Conservation (phyloP, 2,113 vertebrate species). For the Gambusia affinis region DNA sequence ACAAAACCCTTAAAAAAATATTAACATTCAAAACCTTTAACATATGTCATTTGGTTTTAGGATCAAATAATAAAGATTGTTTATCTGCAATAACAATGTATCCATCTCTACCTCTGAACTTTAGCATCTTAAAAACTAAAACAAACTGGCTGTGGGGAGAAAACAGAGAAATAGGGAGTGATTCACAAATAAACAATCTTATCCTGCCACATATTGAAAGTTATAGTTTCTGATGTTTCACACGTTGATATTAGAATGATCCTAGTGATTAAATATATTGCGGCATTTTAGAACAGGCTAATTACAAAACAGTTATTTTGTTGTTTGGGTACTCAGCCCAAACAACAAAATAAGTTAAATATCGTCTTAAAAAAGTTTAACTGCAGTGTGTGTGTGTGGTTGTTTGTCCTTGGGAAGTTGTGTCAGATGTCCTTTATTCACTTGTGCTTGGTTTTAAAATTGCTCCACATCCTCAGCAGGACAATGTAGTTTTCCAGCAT, state of each 20-base stretch:
- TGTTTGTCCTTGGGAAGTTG: neutral
- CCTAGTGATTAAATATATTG: neutral
- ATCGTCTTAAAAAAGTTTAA: no score
- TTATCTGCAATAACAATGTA: no score
- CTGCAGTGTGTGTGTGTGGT: neutral
- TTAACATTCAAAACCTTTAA: neutral
- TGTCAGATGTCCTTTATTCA: neutral
- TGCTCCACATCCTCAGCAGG: neutral
- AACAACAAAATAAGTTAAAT: neutral
- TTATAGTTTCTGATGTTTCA: neutral
- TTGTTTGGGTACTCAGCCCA: neutral
- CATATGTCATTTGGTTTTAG: neutral
- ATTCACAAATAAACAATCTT: neutral
- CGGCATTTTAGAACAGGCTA: neutral
- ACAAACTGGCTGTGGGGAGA: no score
- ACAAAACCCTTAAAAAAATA: neutral
- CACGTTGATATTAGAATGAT: neutral
- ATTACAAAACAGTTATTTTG: neutral
- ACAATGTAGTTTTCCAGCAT: neutral
- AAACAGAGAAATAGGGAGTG: neutral
- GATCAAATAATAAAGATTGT: no score
- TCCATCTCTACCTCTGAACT: no score
- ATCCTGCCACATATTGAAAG: neutral
- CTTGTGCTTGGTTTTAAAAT: neutral
- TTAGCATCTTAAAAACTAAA: no score